Base-by-base conservation (phyloP, 2,888 invertebrate species). In the Drosophila niveifrons region DNA sequence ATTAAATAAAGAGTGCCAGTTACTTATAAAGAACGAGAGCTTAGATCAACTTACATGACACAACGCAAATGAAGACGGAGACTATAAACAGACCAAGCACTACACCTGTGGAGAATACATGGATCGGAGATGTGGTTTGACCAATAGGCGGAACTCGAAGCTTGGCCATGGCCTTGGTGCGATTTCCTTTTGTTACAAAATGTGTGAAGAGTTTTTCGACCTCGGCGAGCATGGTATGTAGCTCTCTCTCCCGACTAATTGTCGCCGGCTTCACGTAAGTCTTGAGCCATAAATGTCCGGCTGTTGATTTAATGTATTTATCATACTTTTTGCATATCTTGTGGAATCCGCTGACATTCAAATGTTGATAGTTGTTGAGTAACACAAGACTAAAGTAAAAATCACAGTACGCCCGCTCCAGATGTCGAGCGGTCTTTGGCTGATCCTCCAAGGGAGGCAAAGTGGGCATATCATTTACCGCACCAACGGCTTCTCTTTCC, bases 291-390 rank as follows among this genome's bases (percentile, higher is more conserved):
- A 96, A 95, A 9, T 95, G 95, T 0, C 99, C 99, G 78, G 94
- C 93, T 75, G 95, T 96, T 56, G 96, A 96, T 64, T 94, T 94
- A 89, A 98, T 17, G n/a, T 63, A 23, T 95, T 99, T 99, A 92
- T 99, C 99, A 91, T 98, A 98, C 92, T 99, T 99, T 92, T 99
- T 98, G 75, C 99, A 94, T 90, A 99, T 99, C 93, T 99, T 99
- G 67, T 98, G 94, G 93, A 99, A 99, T 4, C 98, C 99, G 1
- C 98, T 98, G 88, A 97, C 97, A 93, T 99, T 99, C 46, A 99
- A 93, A 90, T 97, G 98, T 93, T 99, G 98, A 91, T 98, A 98
- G 92, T 99, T 99, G 92, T 99, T 98, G 59, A 99, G 93, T 11
- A 99, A 94, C 78, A 99, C 98, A 44, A 99, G 93, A 85, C 98